phyloP scores from a whole-genome alignment of 2,888 invertebrate genomes.

The Megamerina dolium region DNA sequence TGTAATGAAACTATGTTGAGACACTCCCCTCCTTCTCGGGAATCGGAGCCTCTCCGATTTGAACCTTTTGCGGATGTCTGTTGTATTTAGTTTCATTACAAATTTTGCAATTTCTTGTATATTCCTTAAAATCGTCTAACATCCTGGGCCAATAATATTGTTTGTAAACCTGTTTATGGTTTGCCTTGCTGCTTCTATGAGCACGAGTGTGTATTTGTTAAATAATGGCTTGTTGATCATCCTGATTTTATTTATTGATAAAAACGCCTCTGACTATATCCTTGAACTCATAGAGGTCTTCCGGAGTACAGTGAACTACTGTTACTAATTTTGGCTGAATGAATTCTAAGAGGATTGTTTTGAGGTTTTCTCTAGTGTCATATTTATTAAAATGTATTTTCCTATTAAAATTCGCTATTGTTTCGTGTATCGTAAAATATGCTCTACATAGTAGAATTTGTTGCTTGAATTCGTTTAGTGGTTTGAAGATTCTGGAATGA shows the following conservation, averaged over 20 bases:
- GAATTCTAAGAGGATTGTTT: constrained; percentile 1
- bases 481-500: constrained; percentile 9
- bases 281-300: constrained; percentile 2
- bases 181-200: constrained; percentile 12
- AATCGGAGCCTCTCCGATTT: constrained; percentile 18
- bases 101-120: too few species aligned
- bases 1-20: background rate
- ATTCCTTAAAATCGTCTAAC: too few species aligned
- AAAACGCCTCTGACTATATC: background rate
- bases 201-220: constrained; percentile 7
- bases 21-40: constrained; percentile 6
- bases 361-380: constrained; percentile 7
- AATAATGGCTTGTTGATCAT: too few species aligned
- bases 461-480: constrained; percentile 8
- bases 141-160: too few species aligned
- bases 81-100: too few species aligned
- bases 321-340: background rate
- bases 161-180: too few species aligned
- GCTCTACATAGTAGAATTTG: constrained; percentile 7
- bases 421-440: constrained; percentile 9
- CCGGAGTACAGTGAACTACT: constrained; percentile 2
- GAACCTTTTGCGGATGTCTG: constrained; percentile 10
- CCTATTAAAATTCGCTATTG: constrained; percentile 5
- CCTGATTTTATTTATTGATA: background rate
- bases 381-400: constrained; percentile 2